Evolutionary conservation across 1,140 invertebrate species (phyloP).

Genomic region (Halyomorpha halys): DNA sequence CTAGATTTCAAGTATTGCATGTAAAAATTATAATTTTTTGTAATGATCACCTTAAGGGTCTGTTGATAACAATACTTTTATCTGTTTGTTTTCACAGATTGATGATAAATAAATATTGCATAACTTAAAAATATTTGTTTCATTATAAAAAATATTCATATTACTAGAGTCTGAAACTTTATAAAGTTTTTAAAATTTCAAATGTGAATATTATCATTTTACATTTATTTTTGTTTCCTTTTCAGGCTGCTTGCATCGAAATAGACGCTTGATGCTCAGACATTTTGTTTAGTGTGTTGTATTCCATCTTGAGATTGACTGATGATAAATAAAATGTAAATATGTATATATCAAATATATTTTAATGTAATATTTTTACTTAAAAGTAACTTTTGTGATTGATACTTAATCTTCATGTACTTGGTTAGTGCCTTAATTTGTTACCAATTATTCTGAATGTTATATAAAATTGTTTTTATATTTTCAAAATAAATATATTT

Average conservation of each 20-base stretch:
- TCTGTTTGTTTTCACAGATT: too few relatives aligned
- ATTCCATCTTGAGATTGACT: neutral
- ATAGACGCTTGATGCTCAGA: constrained; percentile 11
- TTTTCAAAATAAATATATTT: too few relatives aligned
- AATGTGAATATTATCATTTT: neutral
- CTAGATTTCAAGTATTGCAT: too few relatives aligned
- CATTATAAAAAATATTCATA: too few relatives aligned
- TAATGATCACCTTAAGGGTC: too few relatives aligned
- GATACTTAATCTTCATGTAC: constrained; percentile 2
- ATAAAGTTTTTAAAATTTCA: constrained; percentile 1
- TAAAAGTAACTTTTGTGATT: neutral
- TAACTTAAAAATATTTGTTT: too few relatives aligned
- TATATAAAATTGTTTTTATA: too few relatives aligned
- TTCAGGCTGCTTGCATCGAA: constrained; percentile 21
- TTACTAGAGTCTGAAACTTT: too few relatives aligned
- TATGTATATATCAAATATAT: constrained; percentile 3
- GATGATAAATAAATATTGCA: too few relatives aligned
- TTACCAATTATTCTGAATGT: too few relatives aligned
- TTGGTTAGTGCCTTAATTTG: constrained; percentile 1
- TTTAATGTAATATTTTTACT: neutral
- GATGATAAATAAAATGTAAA: neutral
- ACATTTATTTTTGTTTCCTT: constrained; percentile 1
- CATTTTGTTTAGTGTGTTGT: neutral
- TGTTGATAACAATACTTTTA: too few relatives aligned
- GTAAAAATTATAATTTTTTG: too few relatives aligned